phyloP scores from a whole-genome alignment of 30 jellyfish, hydroid and myxozoan genomes.

The Rhopilema esculentum region DNA sequence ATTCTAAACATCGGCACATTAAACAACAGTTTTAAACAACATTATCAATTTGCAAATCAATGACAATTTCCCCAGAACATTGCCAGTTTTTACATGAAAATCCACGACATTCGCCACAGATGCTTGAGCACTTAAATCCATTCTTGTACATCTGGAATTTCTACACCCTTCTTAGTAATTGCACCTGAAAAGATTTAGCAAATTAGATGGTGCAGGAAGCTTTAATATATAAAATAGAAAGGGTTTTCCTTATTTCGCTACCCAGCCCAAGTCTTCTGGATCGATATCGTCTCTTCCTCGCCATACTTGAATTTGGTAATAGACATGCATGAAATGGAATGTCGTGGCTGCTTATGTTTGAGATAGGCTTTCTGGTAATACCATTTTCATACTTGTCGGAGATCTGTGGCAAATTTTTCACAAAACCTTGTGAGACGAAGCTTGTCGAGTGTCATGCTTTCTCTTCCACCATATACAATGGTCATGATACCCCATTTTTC shows the following conservation, averaged over 20 bases:
- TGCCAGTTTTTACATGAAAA: conserved; percentile 49
- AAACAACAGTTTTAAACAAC: neutral
- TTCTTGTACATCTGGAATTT: conserved; percentile 13
- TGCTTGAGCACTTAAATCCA: conserved; percentile 38
- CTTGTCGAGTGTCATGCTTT: too few relatives aligned
- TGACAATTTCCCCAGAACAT: conserved; percentile 25
- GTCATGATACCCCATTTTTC: neutral
- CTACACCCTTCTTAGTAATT: neutral
- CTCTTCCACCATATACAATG: too few relatives aligned
- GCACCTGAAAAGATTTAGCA: conserved; percentile 19
- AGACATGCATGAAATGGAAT: too few relatives aligned
- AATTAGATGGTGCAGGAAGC: conserved; percentile 10
- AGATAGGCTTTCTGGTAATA: too few relatives aligned
- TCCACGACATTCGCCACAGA: conserved; percentile 43
- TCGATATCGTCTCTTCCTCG: too few relatives aligned
- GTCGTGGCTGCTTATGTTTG: too few relatives aligned
- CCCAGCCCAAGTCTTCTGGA: conserved; percentile 9
- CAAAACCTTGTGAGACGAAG: too few relatives aligned
- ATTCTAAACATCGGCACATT: neutral
- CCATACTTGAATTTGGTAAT: too few relatives aligned
- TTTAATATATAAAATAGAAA: neutral
- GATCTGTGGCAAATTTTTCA: too few relatives aligned
- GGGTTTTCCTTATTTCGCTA: conserved; percentile 1
- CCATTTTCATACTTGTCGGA: too few relatives aligned
- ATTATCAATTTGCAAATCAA: conserved; percentile 31